Evolutionary conservation across 1,140 invertebrate genomes (phyloP), one percentile per base, ranked within the genome.

Genomic region (Drosophila burlai): DNA sequence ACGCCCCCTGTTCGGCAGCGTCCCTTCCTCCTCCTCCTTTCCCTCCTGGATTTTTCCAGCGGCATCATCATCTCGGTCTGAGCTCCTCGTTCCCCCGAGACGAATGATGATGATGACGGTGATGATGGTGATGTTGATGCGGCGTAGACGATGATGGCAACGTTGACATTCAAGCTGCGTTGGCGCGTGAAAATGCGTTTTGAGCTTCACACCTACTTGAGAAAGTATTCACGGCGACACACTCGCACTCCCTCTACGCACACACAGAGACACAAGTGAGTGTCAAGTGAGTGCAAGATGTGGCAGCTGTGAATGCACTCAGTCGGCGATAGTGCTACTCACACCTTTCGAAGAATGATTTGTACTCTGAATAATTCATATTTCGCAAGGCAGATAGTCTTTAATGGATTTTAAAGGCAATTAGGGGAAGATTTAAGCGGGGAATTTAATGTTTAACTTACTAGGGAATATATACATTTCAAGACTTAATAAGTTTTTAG

Each of bases 101-200:
- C 46, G 55, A 40, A 38, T n/a, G 40, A 13, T 45, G 43, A 45
- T 36, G 34, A 36, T 36, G 52, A 31, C 57, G 34, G 18, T 65
- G 63, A 61, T 65, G 57, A 15, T 21, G 54, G 15, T 36, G 66
- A n/a, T 43, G 63, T n/a, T 69, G 64, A 31, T 59, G 52, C 34
- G 18, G 52, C 52, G 34, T 38, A 11, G 54, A 57, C 15, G 57
- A 49, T 65, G 61, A 21, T 52, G 55, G 74, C 62, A 50, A 52
- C 55, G 83, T 67, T 80, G 80, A 87, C 83, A 83, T 83, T 87
- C 83, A 87, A 87, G 83, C 78, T 84, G 84, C 69, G 74, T 89
- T 90, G 77, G 79, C 79, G 85, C 85, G 85, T 90, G 81, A 90
- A 89, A 90, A 90, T 85, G 85, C 85, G 85, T 90, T 90, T 90